A percentile compares a stretch with the other conserved stretches of the same genome.
Conservation (phyloP, 2,113 vertebrate species). For the Ophthalmolycus amberensis region DNA sequence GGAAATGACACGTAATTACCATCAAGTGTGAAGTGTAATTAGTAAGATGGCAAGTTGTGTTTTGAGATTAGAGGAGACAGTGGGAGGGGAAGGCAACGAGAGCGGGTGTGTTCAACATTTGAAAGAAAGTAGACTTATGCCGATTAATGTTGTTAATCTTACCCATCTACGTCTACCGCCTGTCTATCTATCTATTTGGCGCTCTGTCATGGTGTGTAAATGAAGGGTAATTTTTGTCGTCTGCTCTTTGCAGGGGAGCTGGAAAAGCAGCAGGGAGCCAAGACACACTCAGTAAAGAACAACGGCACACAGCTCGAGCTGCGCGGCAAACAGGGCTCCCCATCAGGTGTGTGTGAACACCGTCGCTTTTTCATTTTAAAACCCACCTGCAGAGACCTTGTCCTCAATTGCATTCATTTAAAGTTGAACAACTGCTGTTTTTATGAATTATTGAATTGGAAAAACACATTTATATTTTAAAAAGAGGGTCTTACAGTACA, state of each 20-base stretch:
- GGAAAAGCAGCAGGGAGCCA: constrained; percentile 94
- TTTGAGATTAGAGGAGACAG: constrained; percentile 24
- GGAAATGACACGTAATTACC: constrained; percentile 74
- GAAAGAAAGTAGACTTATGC: neutral
- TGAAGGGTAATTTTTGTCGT: constrained; percentile 34
- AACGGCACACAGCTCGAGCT: constrained; percentile 90
- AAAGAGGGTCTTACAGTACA: neutral
- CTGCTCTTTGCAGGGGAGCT: constrained; percentile 89
- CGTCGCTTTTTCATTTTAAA: constrained; percentile 32
- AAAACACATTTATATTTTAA: neutral
- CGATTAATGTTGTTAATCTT: constrained; percentile 29
- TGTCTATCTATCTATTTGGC: neutral
- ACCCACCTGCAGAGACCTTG: constrained; percentile 3
- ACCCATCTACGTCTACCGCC: neutral
- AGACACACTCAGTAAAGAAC: constrained; percentile 88
- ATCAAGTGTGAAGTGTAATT: constrained; percentile 71
- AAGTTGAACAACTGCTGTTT: neutral
- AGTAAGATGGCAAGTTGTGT: constrained; percentile 44
- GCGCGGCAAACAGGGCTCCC: constrained; percentile 89
- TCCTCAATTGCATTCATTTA: neutral
- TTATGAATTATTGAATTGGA: neutral
- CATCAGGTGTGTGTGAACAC: constrained; percentile 84
- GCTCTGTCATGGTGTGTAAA: constrained; percentile 32
- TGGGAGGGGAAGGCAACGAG: constrained; percentile 4
- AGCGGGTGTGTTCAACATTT: neutral